Evolutionary conservation across 2,113 vertebrate genomes (phyloP), one percentile per base, ranked within the genome.

Genomic region (Cyanoramphus novaezelandiae): DNA sequence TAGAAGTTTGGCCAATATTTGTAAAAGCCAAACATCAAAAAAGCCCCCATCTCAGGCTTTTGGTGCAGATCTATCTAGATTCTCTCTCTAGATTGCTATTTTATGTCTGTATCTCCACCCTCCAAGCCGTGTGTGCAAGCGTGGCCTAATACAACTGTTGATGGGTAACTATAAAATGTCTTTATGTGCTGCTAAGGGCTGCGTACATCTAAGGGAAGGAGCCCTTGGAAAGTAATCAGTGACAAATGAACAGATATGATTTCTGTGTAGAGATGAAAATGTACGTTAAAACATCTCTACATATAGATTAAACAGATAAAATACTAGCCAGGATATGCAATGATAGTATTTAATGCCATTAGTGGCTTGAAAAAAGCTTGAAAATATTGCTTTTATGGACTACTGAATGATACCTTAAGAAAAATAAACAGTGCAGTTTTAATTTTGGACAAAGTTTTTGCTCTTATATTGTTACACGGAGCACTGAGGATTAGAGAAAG

Each of bases 41-140:
- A 65, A 78, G 21, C 7, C 17, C 52, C 41, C 20, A 27, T 39
- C 29, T 70, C 0, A 2, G 68, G 23, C 60, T 78, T 9, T 46
- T 70, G 14, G 62, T 80, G 50, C 63, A 70, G 23, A 27, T 59
- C 33, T 72, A 31, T 55, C 49, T 49, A 53, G n/a, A 33, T 77
- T 80, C 43, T 70, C 25, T 46, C n/a, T 44, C 17, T 37, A 49
- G 68, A 19, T 57, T 95, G 68, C 49, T 90, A 28, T 77, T 57
- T 80, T 50, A 3, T 39, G n/a, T 74, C 63, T 77, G 28, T 46
- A 33, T 59, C 43, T 90, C 28, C 27, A 39, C n/a, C 24, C 84
- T 88, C 21, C 0, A 4, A 83, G 64, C 44, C 41, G 3, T 8
- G 25, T 0, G 0, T 35, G 53, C 31, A 80, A 84, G 2, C 0